Conservation (phyloP, 23 tunicate genomes). For the Phallusia fumigata region DNA sequence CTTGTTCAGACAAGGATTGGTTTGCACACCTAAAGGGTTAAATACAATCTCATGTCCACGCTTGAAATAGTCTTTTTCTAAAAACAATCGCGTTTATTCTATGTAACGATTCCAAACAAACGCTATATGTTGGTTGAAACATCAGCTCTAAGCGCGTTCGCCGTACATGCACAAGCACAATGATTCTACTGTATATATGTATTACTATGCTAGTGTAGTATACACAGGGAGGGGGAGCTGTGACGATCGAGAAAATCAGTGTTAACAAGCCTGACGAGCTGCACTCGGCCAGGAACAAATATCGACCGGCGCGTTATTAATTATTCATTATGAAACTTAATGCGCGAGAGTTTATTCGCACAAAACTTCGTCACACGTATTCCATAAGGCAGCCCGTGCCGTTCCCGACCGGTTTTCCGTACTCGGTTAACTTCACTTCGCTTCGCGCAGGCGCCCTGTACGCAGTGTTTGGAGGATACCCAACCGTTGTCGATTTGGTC, state of each 20-base stretch:
- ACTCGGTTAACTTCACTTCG: background rate
- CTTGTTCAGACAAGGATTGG: too few species aligned
- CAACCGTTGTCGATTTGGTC: background rate
- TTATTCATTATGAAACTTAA: conserved; percentile 10
- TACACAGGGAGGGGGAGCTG: background rate
- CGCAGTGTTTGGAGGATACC: background rate
- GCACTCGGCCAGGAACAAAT: background rate
- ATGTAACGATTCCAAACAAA: too few species aligned
- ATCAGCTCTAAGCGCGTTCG: too few species aligned
- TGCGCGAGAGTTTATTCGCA: conserved; percentile 3
- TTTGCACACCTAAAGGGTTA: too few species aligned
- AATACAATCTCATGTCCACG: too few species aligned
- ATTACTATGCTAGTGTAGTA: too few species aligned
- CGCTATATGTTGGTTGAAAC: too few species aligned
- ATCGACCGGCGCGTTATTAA: background rate
- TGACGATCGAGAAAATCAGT: background rate
- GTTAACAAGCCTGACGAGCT: background rate
- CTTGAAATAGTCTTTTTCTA: too few species aligned
- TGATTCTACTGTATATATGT: too few species aligned
- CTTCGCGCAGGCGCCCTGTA: background rate
- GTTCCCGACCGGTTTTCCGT: background rate
- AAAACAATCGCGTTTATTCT: too few species aligned
- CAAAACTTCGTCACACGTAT: background rate
- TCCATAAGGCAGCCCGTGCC: background rate
- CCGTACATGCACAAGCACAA: too few species aligned